Base-by-base conservation (phyloP, 2,113 vertebrate genomes). In the Protobothrops mucrosquamatus region DNA sequence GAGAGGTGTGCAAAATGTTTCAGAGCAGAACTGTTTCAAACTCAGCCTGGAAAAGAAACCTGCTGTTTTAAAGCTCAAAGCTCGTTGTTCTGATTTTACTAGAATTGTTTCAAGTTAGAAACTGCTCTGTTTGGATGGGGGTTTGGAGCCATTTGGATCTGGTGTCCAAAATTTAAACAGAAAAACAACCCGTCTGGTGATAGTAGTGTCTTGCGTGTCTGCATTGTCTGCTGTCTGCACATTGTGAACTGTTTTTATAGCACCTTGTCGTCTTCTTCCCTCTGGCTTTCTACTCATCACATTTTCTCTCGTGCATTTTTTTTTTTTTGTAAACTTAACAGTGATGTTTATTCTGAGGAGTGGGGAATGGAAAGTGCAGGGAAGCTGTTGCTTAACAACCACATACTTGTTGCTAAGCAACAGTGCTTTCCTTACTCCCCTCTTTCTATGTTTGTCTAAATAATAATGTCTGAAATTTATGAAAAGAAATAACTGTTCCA, bases 371-470 rank as follows among this genome's bases (percentile, higher is more conserved):
- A 88, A 55, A 88, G 59, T 23, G 26, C 34, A 29, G 52, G 51
- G 48, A 92, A 24, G 59, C 48, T 92, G 51, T 74, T 88, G 34
- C 86, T 26, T 92, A 74, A 87, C 59, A 74, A 92, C 48, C 56
- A 10, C n/a, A 55, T 20, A 8, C 87, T 8, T 89, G n/a, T 69
- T 69, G 34, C 87, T 92, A 81, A 61, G 57, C 61, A 89, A 52
- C 54, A 11, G n/a, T 29, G 34, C 91, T 88, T 74, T 56, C 8
- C 24, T 81, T 26, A 29, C 5, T 4, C 29, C 7, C 18, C 59
- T 39, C 59, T 61, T 85, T 55, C 43, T 74, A 24, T 10, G 2
- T 43, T 39, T 34, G 56, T 34, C 51, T 39, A 52, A 64, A 88
- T 64, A 87, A 54, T 54, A 26, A 46, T 46, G 69, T 6, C 14